Percentiles rank a stretch among this genome's conserved stretches.
These are phyloP conservation scores for Chrysaora quinquecirrha DNA, from an alignment of 30 jellyfish, hydroid and myxozoan genomes.

Conservation along the genomic window DNA sequence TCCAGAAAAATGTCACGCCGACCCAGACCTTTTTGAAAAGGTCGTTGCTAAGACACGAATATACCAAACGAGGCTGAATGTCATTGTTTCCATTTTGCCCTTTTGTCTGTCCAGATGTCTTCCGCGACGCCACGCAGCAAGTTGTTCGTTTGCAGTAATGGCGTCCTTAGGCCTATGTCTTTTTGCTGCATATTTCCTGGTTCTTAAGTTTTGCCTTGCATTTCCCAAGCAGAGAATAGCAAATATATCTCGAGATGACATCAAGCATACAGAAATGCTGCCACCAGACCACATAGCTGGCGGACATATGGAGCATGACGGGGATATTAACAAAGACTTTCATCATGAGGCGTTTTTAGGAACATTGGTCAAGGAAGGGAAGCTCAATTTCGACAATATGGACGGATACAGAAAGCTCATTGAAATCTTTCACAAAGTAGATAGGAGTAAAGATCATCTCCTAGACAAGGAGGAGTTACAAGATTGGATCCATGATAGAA, in stretches of 20 bases:
- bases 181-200: background rate
- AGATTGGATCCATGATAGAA: conserved; percentile 87
- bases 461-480: conserved; percentile 72
- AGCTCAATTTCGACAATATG: conserved; percentile 65
- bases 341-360: conserved; percentile 93
- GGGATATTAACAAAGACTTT: conserved; percentile 81
- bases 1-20: no score
- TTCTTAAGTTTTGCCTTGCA: conserved; percentile 1
- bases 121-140: conserved; percentile 4
- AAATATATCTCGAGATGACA: conserved; percentile 71
- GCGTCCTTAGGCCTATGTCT: conserved; percentile 1
- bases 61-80: no score
- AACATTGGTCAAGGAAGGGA: conserved; percentile 83
- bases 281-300: conserved; percentile 95
- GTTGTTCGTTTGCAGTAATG: background rate
- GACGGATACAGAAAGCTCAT: conserved; percentile 83
- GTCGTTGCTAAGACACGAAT: no score
- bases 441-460: conserved; percentile 64
- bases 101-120: no score
- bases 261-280: conserved; percentile 71
- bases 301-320: conserved; percentile 92
- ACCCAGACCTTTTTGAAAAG: no score
- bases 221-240: conserved; percentile 54
- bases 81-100: no score
- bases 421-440: conserved; percentile 78